phyloP scores from a whole-genome alignment of 1,140 invertebrate genomes.

The Drosophila navojoa region DNA sequence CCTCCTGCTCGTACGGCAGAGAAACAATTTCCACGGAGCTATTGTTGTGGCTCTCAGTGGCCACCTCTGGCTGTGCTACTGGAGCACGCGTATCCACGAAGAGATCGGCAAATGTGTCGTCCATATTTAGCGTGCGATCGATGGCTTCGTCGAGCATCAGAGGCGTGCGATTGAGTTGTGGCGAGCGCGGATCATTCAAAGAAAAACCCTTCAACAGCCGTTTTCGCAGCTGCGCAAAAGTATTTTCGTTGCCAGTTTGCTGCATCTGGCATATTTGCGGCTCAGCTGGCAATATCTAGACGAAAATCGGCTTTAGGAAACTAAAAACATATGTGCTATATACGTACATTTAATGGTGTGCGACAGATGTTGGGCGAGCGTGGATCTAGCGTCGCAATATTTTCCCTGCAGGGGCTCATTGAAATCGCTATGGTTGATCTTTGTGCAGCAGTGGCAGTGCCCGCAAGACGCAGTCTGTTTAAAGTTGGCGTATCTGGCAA shows the following conservation, averaged over 20 bases:
- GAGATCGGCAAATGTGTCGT: slow-evolving; percentile 78
- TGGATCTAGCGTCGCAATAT: slow-evolving; percentile 59
- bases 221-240: slow-evolving; percentile 59
- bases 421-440: slow-evolving; percentile 31
- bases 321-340: too few species aligned
- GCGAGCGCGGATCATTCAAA: slow-evolving; percentile 84
- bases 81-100: slow-evolving; percentile 72
- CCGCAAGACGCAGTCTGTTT: slow-evolving; percentile 49
- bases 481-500: slow-evolving; percentile 70
- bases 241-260: slow-evolving; percentile 39
- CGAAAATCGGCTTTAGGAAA: neutral
- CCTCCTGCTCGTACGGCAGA: slow-evolving; percentile 61
- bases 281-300: slow-evolving; percentile 43
- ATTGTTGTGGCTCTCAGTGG: slow-evolving; percentile 47
- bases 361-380: slow-evolving; percentile 73
- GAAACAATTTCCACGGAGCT: slow-evolving; percentile 67
- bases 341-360: slow-evolving; percentile 69
- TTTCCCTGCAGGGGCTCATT: slow-evolving; percentile 34
- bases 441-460: neutral
- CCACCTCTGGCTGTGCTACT: neutral
- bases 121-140: slow-evolving; percentile 72
- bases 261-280: neutral
- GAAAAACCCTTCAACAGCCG: slow-evolving; percentile 72
- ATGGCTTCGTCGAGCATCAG: slow-evolving; percentile 81
- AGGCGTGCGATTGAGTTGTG: slow-evolving; percentile 84